Evolutionary conservation across 2,113 vertebrate species (phyloP).

Genomic region (Petroica traversi): DNA sequence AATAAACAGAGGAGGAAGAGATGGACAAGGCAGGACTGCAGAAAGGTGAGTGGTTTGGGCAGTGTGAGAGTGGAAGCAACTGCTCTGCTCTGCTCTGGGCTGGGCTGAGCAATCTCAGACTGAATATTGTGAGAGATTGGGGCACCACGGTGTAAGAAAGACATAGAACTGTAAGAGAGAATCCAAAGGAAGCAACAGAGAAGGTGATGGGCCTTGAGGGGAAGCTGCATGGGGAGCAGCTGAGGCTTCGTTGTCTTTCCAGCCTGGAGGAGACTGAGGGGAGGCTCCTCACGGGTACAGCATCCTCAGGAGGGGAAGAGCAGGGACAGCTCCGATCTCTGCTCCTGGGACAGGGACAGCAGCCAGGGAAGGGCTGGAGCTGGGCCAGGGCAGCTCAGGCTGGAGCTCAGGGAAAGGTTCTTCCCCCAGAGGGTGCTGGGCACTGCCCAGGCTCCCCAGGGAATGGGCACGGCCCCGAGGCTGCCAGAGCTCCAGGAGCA

Average conservation of each 20-base stretch:
- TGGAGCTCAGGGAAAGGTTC: background rate
- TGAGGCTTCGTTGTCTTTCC: background rate
- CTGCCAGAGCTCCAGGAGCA: background rate
- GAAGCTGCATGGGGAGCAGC: background rate
- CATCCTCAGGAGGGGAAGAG: background rate
- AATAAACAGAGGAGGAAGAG: background rate
- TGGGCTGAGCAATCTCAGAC: background rate
- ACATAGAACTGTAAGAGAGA: background rate
- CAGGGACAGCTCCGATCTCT: rapidly evolving
- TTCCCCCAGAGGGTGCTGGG: background rate
- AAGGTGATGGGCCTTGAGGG: too few relatives aligned
- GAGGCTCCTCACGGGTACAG: background rate
- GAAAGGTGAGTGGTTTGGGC: background rate
- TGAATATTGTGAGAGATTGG: background rate
- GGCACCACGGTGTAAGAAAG: background rate
- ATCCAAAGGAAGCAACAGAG: background rate
- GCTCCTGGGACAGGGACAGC: background rate
- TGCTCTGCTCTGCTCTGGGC: background rate
- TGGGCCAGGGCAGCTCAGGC: background rate
- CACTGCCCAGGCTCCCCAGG: background rate
- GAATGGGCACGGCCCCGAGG: background rate
- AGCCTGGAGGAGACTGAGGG: background rate
- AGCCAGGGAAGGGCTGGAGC: background rate
- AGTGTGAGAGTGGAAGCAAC: background rate
- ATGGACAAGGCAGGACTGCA: background rate